These are phyloP conservation scores for Strix uralensis DNA, from an alignment of 2,113 vertebrate genomes.

Conservation along the genomic window DNA sequence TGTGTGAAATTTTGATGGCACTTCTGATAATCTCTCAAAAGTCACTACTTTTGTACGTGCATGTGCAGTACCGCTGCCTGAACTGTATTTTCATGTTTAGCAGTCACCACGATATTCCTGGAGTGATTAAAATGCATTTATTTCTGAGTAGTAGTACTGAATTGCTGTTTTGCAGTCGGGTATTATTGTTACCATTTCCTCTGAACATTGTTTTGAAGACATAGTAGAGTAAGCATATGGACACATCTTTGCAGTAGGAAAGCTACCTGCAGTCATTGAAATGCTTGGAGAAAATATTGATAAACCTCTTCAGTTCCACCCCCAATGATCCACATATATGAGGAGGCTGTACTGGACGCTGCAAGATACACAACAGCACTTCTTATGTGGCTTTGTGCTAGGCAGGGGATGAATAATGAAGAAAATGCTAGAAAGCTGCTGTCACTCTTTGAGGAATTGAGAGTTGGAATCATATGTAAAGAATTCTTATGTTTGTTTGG, in stretches of 20 bases:
- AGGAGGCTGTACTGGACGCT: neutral
- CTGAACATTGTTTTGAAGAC: neutral
- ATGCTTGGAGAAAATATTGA: neutral
- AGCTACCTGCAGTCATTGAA: neutral
- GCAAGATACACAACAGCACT: neutral
- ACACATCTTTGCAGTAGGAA: neutral
- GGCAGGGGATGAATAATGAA: neutral
- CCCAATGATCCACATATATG: accelerated
- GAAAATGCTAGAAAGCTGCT: neutral
- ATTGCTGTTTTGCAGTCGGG: neutral
- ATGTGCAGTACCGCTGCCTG: neutral
- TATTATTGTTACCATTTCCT: neutral
- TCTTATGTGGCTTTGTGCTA: neutral
- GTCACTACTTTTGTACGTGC: neutral
- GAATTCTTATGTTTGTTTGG: neutral
- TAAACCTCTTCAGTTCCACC: neutral
- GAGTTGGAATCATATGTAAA: neutral
- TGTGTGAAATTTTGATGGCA: neutral
- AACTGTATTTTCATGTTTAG: neutral
- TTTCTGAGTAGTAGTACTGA: neutral
- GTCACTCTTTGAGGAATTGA: neutral
- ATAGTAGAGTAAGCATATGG: neutral
- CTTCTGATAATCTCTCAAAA: neutral
- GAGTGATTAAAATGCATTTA: neutral
- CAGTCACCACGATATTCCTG: neutral